Evolutionary conservation across 2,888 invertebrate genomes (phyloP), one percentile per base, ranked within the genome.

Genomic region (Thymelicus acteon): DNA sequence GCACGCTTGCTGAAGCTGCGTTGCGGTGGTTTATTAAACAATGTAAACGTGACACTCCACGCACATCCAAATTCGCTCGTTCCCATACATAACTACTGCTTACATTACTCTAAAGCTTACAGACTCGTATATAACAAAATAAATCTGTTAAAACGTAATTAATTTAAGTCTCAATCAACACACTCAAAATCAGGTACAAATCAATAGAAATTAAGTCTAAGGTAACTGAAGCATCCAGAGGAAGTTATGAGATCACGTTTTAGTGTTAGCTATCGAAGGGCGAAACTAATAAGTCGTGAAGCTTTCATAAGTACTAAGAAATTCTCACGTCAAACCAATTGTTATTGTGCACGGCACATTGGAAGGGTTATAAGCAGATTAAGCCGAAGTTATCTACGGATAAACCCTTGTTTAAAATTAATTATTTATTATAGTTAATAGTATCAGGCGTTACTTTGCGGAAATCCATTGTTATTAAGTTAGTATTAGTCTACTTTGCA

Each of bases 181-280:
- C 79, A 78, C 79, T 83, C 82, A 88, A 92, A 92, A 92, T 93
- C 93, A 93, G 93, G 93, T 93, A 93, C 93, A 92, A 93, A 92
- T 90, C 83, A 92, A 90, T 85, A 80, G 81, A 91, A 92, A 90
- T 88, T 91, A 92, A 88, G 77, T 86, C 91, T 91, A 93, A 87
- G 93, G 93, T 93, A 93, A 93, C 92, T 89, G 85, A 91, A 91
- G 81, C 85, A 85, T 83, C 79, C 84, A 86, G 82, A 87, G 90
- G 90, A 91, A 91, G 88, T 87, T 81, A 81, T 93, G 93, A 93
- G 93, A 93, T 93, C 93, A 84, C 80, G 84, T 85, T 86, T 80
- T 83, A 81, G 77, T 75, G 77, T 76, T 75, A 80, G 82, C 78
- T 74, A 71, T 74, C 47, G 58, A 58, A 39, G 24, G 54, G 54